phyloP scores from a whole-genome alignment of 2,797 vertebrate species.

The Tauraco hartlaubi region DNA sequence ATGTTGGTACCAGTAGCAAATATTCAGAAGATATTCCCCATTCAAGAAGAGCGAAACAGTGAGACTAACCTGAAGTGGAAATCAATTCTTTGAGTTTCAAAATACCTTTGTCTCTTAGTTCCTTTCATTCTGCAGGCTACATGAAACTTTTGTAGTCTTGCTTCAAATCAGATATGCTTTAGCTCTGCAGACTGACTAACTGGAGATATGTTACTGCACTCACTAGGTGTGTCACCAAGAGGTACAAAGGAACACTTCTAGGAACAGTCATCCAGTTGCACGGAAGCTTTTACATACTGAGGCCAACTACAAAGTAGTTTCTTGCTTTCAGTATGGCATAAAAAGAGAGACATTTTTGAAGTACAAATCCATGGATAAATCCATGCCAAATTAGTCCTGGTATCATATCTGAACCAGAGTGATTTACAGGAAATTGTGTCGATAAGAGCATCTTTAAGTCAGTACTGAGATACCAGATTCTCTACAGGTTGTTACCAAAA shows the following conservation, averaged over 20 bases:
- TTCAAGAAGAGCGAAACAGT: background rate
- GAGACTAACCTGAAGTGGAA: background rate
- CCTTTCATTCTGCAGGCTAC: background rate
- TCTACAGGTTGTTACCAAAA: background rate
- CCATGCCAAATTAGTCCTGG: background rate
- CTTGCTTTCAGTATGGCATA: background rate
- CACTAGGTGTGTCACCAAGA: background rate
- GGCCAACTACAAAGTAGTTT: background rate
- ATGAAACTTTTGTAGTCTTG: background rate
- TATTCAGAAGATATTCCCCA: background rate
- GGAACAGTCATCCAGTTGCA: background rate
- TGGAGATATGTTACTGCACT: background rate
- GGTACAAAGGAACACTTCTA: background rate
- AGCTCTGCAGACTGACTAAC: background rate
- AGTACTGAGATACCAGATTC: background rate
- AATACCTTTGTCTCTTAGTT: background rate
- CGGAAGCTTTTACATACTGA: background rate
- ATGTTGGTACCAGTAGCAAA: background rate
- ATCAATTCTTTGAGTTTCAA: background rate
- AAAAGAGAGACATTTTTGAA: background rate
- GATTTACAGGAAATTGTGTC: background rate
- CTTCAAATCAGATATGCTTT: background rate
- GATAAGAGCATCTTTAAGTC: background rate
- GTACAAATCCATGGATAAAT: background rate
- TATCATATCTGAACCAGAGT: background rate